phyloP scores from a whole-genome alignment of 2,888 invertebrate genomes.

The Caenorhabditis japonica region DNA sequence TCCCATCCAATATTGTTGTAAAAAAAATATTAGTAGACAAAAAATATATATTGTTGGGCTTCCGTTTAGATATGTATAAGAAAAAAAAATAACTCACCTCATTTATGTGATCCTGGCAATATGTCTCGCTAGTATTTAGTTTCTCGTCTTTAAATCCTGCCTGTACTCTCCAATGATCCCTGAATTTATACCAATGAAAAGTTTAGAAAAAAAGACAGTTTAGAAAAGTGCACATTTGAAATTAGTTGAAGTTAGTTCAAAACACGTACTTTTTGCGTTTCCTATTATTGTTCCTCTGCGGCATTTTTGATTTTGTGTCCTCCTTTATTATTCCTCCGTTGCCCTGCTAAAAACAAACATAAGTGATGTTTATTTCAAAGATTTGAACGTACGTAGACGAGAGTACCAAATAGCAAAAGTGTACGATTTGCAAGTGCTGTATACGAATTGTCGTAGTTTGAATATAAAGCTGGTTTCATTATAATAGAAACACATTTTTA shows the following conservation, averaged over 20 bases:
- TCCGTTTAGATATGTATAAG: constrained; percentile 19
- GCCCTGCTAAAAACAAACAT: constrained; percentile 40
- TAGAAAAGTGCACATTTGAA: constrained; percentile 9
- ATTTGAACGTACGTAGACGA: background rate
- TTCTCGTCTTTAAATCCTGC: constrained; percentile 15
- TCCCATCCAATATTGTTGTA: too few species aligned
- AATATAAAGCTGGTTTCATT: too few species aligned
- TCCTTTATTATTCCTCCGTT: constrained; percentile 33
- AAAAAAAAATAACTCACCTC: constrained; percentile 37
- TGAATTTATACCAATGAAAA: constrained; percentile 24
- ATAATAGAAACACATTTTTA: too few species aligned
- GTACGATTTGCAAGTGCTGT: too few species aligned
- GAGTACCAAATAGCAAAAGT: too few species aligned
- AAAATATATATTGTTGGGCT: background rate
- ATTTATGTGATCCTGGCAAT: constrained; percentile 26
- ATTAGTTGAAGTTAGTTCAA: constrained; percentile 34
- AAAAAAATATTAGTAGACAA: too few species aligned
- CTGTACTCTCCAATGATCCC: constrained; percentile 33
- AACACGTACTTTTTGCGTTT: constrained; percentile 43
- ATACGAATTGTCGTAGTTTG: too few species aligned
- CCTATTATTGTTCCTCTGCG: constrained; percentile 30
- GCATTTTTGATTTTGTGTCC: constrained; percentile 25
- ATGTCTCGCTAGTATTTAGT: constrained; percentile 18
- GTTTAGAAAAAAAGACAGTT: background rate
- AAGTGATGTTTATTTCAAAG: constrained; percentile 12